A percentile compares a stretch with the other conserved stretches of the same genome.
phyloP scores from a whole-genome alignment of 2,888 invertebrate genomes.

The Parapristionchus giblindavisi region DNA sequence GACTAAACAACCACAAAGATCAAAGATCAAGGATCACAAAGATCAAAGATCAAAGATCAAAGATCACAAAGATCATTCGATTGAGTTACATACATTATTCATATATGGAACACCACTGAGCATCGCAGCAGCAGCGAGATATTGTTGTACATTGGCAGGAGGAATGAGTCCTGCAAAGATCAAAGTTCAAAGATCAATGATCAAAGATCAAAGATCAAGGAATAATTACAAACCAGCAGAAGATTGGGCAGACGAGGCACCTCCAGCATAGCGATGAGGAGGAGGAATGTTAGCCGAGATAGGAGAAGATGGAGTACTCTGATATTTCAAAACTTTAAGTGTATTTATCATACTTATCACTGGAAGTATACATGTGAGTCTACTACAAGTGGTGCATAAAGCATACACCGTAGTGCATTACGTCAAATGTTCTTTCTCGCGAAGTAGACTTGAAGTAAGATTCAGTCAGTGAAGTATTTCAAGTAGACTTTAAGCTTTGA shows the following conservation, averaged over 20 bases:
- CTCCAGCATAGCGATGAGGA: neutral
- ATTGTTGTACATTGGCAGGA: constrained; percentile 27
- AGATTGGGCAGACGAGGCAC: neutral
- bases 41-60: constrained; percentile 13
- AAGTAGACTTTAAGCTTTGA: too few species aligned
- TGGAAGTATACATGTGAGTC: too few species aligned
- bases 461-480: too few species aligned
- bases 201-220: neutral
- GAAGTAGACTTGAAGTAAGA: too few species aligned
- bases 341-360: too few species aligned
- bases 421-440: too few species aligned
- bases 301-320: neutral
- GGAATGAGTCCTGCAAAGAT: constrained; percentile 32
- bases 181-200: too few species aligned
- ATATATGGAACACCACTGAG: constrained; percentile 27
- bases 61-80: too few species aligned
- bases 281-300: neutral
- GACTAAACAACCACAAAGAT: constrained; percentile 2
- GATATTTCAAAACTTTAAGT: too few species aligned
- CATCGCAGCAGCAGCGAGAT: constrained; percentile 34
- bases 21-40: constrained; percentile 12
- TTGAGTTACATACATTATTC: too few species aligned
- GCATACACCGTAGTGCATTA: too few species aligned
- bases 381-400: too few species aligned
- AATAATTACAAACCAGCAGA: neutral